A percentile compares a stretch with the other conserved stretches of the same genome.
Conservation (phyloP, 2,797 vertebrate species). For the Eulemur rubriventer region DNA sequence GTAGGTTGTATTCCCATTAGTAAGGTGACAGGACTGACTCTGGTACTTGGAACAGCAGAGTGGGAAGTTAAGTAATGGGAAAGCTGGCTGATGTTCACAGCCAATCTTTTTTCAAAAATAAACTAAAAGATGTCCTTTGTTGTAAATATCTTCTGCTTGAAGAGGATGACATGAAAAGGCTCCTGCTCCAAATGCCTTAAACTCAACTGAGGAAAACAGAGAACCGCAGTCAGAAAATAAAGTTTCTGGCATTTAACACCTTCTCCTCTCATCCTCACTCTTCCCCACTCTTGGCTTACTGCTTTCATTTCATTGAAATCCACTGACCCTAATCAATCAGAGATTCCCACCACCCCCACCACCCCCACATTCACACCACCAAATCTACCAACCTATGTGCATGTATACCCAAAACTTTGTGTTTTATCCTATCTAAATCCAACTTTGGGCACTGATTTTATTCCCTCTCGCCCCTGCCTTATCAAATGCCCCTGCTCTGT, state of each 20-base stretch:
- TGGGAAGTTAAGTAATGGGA: background rate
- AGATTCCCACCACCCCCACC: no score
- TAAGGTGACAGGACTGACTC: background rate
- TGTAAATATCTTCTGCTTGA: background rate
- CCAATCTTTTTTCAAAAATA: background rate
- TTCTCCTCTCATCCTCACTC: background rate
- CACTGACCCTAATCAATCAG: background rate
- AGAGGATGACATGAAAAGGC: background rate
- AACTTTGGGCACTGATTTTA: no score
- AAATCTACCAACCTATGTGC: background rate
- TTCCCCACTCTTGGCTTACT: background rate
- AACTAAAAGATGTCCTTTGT: background rate
- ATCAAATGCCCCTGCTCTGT: fast-evolving
- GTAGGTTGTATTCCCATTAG: background rate
- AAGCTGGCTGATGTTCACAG: background rate
- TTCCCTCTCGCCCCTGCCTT: background rate
- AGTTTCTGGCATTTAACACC: background rate
- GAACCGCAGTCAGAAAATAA: background rate
- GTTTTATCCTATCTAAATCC: background rate
- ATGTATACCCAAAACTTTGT: background rate
- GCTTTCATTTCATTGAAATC: background rate
- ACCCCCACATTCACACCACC: background rate
- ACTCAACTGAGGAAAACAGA: background rate
- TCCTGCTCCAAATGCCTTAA: background rate
- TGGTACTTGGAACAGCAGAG: no score